phyloP scores from a whole-genome alignment of 2,888 invertebrate genomes.

The Nephrotoma guestfalica region DNA sequence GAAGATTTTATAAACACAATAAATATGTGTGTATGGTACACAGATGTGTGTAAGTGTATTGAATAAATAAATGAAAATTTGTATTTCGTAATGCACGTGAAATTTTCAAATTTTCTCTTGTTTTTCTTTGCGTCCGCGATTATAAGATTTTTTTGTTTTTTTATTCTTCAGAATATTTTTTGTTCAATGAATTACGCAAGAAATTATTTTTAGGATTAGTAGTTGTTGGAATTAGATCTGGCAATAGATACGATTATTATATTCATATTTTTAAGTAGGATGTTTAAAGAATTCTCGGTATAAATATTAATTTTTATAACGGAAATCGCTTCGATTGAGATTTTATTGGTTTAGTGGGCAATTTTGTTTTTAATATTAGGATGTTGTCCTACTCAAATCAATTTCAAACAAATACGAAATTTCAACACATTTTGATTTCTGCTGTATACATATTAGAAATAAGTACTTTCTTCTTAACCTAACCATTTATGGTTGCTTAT shows the following conservation, averaged over 20 bases:
- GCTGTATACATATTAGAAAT: no score
- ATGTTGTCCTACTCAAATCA: no score
- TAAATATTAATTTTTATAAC: not conserved
- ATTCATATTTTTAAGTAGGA: not conserved
- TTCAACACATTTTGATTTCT: no score
- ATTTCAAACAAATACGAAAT: no score
- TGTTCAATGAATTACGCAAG: not conserved
- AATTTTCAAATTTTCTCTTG: not conserved
- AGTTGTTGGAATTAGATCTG: not conserved
- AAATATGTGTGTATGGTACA: not conserved
- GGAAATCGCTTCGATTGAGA: no score
- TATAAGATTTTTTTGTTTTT: not conserved
- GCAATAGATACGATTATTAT: not conserved
- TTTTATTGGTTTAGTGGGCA: no score
- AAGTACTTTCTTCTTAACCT: no score
- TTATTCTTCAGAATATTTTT: not conserved
- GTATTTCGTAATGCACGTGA: not conserved
- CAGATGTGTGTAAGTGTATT: not conserved
- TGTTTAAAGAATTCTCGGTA: not conserved
- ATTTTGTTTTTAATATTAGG: no score
- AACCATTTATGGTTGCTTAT: no score
- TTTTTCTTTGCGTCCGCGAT: not conserved
- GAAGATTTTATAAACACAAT: not conserved
- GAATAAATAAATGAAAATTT: not conserved
- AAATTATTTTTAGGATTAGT: not conserved